These are phyloP conservation scores for Lasioglossum zephyrum DNA, from an alignment of 2,888 invertebrate species.

Conservation along the genomic window DNA sequence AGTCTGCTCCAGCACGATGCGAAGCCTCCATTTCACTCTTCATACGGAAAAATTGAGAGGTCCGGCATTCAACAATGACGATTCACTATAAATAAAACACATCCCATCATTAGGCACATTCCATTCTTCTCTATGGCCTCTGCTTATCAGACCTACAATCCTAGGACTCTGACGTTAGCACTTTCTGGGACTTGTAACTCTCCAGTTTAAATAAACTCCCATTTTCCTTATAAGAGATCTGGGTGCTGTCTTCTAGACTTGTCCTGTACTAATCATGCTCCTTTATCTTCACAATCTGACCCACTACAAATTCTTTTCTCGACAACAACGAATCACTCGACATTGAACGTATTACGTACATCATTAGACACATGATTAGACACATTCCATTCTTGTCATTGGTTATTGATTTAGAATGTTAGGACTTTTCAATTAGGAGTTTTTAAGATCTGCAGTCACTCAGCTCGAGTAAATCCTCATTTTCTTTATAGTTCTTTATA, in stretches of 20 bases:
- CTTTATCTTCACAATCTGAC: background rate
- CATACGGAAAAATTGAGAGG: background rate
- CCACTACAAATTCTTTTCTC: background rate
- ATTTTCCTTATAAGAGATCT: background rate
- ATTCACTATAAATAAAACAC: background rate
- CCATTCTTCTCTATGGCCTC: background rate
- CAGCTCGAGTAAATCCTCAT: background rate
- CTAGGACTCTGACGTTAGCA: background rate
- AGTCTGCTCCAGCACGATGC: background rate
- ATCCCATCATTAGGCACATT: background rate
- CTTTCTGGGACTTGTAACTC: background rate
- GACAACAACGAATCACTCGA: background rate
- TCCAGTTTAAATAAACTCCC: background rate
- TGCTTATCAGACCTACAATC: background rate
- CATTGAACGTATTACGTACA: background rate
- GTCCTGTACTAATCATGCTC: background rate
- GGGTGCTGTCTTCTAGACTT: background rate
- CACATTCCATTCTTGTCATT: background rate
- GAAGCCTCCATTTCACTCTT: background rate
- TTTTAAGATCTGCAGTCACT: background rate
- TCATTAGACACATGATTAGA: constrained; percentile 2
- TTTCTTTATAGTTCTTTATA: background rate
- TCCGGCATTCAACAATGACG: background rate
- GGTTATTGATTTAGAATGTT: background rate
- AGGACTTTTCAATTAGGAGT: background rate